These are phyloP conservation scores for Octonoba sinensis DNA, from an alignment of 2,888 invertebrate species.

Conservation along the genomic window DNA sequence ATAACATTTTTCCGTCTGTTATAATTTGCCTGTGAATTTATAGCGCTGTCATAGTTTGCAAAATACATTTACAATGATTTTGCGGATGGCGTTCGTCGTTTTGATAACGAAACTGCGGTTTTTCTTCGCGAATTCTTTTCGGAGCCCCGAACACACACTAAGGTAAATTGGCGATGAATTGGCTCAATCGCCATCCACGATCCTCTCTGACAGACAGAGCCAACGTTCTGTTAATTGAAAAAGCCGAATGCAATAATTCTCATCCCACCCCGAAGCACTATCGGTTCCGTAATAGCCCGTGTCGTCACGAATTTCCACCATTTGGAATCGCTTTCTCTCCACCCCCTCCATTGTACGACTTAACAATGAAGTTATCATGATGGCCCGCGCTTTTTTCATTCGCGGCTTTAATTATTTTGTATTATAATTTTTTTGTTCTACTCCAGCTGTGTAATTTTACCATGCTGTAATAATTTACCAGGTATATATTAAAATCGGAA, in stretches of 20 bases:
- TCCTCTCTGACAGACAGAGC: constrained; percentile 11
- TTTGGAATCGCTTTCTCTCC: constrained; percentile 39
- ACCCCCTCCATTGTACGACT: constrained; percentile 46
- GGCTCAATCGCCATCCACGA: no score
- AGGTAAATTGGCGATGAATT: no score
- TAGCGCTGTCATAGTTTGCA: no score
- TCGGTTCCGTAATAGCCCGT: constrained; percentile 41
- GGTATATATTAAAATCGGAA: constrained; percentile 52
- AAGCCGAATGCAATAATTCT: constrained; percentile 36
- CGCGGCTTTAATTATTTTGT: constrained; percentile 58
- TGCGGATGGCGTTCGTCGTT: no score
- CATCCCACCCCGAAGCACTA: constrained; percentile 5
- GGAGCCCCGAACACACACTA: no score
- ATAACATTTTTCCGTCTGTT: no score
- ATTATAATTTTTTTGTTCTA: constrained; percentile 33
- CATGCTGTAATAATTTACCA: constrained; percentile 33
- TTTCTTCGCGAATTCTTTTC: no score
- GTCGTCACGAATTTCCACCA: constrained; percentile 61
- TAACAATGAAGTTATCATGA: constrained; percentile 63
- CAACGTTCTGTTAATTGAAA: constrained; percentile 62
- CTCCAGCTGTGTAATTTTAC: constrained; percentile 41
- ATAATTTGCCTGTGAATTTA: no score
- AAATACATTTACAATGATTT: no score
- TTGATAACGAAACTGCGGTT: no score
- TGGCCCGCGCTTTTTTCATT: constrained; percentile 44